Conservation (phyloP, 2,888 invertebrate genomes). For the Drosophila atroscutellata region DNA sequence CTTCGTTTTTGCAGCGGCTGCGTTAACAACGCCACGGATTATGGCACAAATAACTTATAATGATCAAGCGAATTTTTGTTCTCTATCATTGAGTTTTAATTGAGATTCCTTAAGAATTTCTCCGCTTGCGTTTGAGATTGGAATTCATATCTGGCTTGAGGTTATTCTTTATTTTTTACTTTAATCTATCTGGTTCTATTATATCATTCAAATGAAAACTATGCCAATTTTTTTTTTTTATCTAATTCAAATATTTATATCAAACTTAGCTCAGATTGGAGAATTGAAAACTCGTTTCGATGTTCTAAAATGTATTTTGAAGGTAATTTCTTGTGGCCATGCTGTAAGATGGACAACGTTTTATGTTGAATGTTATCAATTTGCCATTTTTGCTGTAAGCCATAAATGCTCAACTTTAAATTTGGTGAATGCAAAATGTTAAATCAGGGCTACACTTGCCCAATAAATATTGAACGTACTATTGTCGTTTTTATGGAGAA, state of each 20-base stretch:
- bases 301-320: not conserved
- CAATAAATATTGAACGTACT: not conserved
- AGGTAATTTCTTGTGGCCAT: not conserved
- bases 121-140: not conserved
- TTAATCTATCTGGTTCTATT: not conserved
- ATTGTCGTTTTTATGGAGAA: not conserved
- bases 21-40: slow-evolving; percentile 29
- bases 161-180: not conserved
- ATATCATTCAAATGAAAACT: not conserved
- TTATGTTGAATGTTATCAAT: not conserved
- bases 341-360: not conserved
- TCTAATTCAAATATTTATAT: not conserved
- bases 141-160: not conserved
- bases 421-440: not conserved
- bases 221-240: not conserved
- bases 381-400: not conserved
- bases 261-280: not conserved
- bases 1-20: slow-evolving; percentile 32
- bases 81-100: not conserved
- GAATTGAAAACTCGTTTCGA: not conserved
- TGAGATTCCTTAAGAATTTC: not conserved
- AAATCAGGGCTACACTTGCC: not conserved
- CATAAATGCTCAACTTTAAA: not conserved
- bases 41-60: not conserved
- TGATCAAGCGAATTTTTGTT: not conserved